These are phyloP conservation scores for Miichthys miiuy DNA, from an alignment of 2,797 vertebrate species.

Conservation along the genomic window DNA sequence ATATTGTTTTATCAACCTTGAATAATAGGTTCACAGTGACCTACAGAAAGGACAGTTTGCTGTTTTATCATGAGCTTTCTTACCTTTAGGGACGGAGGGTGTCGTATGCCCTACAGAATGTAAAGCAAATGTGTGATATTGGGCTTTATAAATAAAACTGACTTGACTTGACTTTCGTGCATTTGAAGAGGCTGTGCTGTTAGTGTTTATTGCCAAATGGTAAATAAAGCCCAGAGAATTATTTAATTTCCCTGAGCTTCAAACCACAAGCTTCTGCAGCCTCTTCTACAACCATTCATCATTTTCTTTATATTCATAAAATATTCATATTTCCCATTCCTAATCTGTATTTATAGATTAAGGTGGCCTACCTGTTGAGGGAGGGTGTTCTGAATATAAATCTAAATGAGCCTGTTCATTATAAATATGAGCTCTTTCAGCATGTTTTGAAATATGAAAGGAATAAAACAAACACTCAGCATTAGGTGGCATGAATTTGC, in stretches of 20 bases:
- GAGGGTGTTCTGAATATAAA: not conserved
- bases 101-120: not conserved
- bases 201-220: not conserved
- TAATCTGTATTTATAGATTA: not conserved
- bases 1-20: conserved; percentile 40
- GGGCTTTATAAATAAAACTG: not conserved
- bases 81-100: too few species aligned
- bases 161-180: conserved; percentile 21
- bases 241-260: not conserved
- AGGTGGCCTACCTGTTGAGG: conserved; percentile 52
- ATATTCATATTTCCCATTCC: not conserved
- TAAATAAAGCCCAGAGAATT: not conserved
- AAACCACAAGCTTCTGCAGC: not conserved
- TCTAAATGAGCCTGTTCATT: not conserved
- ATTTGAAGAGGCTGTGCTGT: conserved; percentile 3
- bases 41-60: conserved; percentile 9
- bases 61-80: not conserved
- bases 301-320: conserved; percentile 11
- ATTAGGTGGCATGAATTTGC: conserved; percentile 14
- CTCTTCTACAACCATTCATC: not conserved
- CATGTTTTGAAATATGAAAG: not conserved
- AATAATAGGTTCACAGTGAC: conserved; percentile 13
- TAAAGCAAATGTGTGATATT: not conserved
- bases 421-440: not conserved
- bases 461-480: conserved; percentile 19